phyloP scores from a whole-genome alignment of 2,113 vertebrate genomes.

The Heterotis niloticus region DNA sequence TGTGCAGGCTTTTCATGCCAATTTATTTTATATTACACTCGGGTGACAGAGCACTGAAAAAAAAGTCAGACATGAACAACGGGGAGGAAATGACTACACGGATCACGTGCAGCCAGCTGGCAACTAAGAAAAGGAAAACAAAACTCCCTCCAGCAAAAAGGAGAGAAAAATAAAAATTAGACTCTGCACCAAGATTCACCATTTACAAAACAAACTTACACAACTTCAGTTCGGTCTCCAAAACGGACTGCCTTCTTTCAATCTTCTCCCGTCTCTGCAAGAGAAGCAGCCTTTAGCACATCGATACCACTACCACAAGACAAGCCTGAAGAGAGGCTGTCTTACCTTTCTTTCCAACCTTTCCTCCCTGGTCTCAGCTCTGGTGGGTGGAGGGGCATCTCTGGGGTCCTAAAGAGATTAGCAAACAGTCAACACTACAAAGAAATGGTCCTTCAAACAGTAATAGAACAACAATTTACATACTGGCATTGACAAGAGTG shows the following conservation, averaged over 20 bases:
- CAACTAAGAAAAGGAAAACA: no score
- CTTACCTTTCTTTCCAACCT: slow-evolving; percentile 85
- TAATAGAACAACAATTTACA: no score
- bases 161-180: background rate
- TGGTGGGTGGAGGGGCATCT: slow-evolving; percentile 81
- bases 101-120: background rate
- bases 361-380: slow-evolving; percentile 86
- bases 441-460: no score
- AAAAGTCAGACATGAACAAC: background rate
- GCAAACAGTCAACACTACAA: no score
- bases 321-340: background rate
- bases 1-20: no score
- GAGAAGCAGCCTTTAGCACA: slow-evolving; percentile 10
- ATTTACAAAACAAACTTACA: slow-evolving; percentile 66
- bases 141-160: no score
- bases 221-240: slow-evolving; percentile 87
- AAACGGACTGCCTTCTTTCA: slow-evolving; percentile 78
- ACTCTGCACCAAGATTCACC: background rate
- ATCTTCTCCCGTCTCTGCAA: slow-evolving; percentile 86
- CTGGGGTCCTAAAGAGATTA: slow-evolving; percentile 65
- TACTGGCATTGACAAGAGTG: no score
- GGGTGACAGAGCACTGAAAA: no score
- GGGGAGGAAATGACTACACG: background rate
- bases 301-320: background rate
- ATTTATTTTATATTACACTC: no score